These are phyloP conservation scores for Sitta carolinensis DNA, from an alignment of 2,797 vertebrate species.

Conservation along the genomic window DNA sequence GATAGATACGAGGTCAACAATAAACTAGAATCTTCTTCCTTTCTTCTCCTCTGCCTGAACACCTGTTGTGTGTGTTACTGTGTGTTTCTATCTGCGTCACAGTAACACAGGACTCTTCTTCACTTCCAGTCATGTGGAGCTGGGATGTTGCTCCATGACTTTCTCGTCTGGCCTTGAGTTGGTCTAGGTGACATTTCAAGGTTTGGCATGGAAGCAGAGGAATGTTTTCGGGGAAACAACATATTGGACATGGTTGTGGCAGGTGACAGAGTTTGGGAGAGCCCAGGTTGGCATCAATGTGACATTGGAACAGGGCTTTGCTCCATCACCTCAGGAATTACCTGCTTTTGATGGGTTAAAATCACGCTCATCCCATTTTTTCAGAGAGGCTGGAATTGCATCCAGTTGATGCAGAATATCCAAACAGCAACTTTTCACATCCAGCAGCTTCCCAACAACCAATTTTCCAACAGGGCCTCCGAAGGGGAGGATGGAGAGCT, in stretches of 20 bases:
- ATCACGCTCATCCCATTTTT: not conserved
- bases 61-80: too few species aligned
- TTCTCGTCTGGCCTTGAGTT: not conserved
- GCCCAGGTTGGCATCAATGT: rapidly evolving
- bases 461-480: rapidly evolving
- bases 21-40: too few species aligned
- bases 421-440: not conserved
- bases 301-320: not conserved
- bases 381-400: not conserved
- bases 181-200: not conserved
- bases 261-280: not conserved
- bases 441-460: not conserved
- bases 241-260: not conserved
- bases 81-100: too few species aligned
- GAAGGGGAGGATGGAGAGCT: not conserved
- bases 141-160: not conserved
- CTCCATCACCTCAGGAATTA: rapidly evolving
- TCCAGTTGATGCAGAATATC: not conserved
- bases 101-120: too few species aligned
- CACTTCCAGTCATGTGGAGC: not conserved
- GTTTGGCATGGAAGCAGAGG: not conserved
- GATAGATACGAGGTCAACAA: too few species aligned
- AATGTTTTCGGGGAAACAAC: not conserved
- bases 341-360: not conserved
- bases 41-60: too few species aligned